Conservation (phyloP, 2,797 vertebrate genomes). For the Podargus strigoides region DNA sequence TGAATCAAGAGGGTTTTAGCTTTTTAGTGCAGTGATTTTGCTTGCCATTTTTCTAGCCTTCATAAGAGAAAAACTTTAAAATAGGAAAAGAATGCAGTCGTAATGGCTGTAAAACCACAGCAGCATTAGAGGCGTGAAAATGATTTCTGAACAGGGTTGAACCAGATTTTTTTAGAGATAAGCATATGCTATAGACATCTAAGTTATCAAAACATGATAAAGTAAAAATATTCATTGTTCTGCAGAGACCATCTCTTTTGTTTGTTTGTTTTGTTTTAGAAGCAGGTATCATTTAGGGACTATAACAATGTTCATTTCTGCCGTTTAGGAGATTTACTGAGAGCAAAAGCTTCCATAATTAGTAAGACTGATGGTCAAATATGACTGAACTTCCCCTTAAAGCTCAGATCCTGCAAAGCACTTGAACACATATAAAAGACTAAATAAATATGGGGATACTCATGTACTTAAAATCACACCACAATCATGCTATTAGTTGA, state of each 20-base stretch:
- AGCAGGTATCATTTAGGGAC: neutral
- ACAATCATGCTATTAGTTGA: neutral
- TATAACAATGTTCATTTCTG: accelerated
- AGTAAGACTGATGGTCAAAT: neutral
- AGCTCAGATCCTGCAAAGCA: neutral
- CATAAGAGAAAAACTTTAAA: neutral
- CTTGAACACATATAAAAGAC: neutral
- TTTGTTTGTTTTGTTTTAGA: neutral
- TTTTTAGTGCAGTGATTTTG: neutral
- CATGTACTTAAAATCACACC: neutral
- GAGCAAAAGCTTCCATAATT: neutral
- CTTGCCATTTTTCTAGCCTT: neutral
- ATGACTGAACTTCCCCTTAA: neutral
- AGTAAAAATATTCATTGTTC: neutral
- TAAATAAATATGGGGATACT: neutral
- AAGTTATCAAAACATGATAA: neutral
- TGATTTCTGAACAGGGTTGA: neutral
- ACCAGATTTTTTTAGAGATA: neutral
- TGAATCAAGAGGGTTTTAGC: neutral
- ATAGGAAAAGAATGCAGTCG: accelerated
- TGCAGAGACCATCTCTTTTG: neutral
- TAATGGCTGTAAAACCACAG: neutral
- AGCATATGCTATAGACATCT: neutral
- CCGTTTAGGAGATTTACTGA: neutral
- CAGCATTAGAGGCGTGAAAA: neutral